Evolutionary conservation across 1,140 invertebrate species (phyloP), one percentile per base, ranked within the genome.

Genomic region (Brachionus asplanchnoidis): DNA sequence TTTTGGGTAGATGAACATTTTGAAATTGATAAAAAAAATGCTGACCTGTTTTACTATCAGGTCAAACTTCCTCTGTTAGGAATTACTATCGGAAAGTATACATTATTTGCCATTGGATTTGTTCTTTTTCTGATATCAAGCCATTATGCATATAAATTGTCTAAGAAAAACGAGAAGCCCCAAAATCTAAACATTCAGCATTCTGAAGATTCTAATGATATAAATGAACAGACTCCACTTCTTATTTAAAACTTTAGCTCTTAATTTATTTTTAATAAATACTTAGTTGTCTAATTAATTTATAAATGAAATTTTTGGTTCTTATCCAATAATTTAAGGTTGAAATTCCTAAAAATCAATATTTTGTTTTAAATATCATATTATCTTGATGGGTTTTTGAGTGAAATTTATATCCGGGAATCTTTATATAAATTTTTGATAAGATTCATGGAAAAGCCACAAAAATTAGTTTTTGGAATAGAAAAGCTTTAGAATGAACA

Each of bases 21-120:
- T 65, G 53, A 82, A 68, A 82, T 82, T 44, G 79, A 82, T 40
- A 60, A 82, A 65, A 82, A 82, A 46, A 82, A 82, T 68, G 79
- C 79, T 7, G 79, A 82, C 17, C 14, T 23, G 36, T 82, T 65
- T 65, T 82, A 65, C 23, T 65, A 65, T 65, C 79, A 82, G 44
- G 53, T 82, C 7, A 82, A 82, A 60, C 17, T 82, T 42, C 79
- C 79, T 17, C 8, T 82, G 2, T 36, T 60, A n/a, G 20, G 26
- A 14, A n/a, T 82, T 6, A 82, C 56, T 9, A 36, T 46, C 12
- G 79, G 53, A 44, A 82, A 82, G 36, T 82, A 44, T 68, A 53
- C 60, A 20, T 11, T 82, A n/a, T 65, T 65, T 60, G 79, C 7
- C 17, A 12, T 82, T 44, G 79, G 79, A 7, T 65, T 82, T 23